Conservation (phyloP, 1,140 invertebrate genomes). For the Helicoverpa zea region DNA sequence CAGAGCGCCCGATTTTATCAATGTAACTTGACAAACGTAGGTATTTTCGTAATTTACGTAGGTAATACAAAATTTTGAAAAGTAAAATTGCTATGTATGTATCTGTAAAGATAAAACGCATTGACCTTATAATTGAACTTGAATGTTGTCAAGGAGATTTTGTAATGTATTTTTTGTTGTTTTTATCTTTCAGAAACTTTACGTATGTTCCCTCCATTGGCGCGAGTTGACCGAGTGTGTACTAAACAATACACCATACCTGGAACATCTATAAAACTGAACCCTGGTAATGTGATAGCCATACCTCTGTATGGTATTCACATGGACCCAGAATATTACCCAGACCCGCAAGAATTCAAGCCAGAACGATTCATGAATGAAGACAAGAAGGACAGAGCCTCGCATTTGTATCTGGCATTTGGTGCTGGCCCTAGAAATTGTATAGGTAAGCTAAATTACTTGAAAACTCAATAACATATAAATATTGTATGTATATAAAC, state of each 20-base stretch:
- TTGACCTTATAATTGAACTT: too few relatives aligned
- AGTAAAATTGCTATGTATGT: too few relatives aligned
- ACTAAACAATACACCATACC: conserved; percentile 85
- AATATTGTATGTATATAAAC: too few relatives aligned
- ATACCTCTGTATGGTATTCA: conserved; percentile 87
- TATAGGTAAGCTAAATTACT: conserved; percentile 87
- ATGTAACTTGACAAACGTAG: too few relatives aligned
- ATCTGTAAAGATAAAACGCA: too few relatives aligned
- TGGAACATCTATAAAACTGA: conserved; percentile 77
- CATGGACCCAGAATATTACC: conserved; percentile 87
- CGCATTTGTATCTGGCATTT: conserved; percentile 90
- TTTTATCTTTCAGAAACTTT: conserved; percentile 88
- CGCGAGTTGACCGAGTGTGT: conserved; percentile 83
- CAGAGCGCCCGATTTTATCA: too few relatives aligned
- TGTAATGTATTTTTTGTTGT: background rate
- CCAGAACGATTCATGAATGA: conserved; percentile 88
- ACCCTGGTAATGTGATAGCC: conserved; percentile 78
- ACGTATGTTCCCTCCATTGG: conserved; percentile 87
- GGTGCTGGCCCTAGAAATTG: conserved; percentile 91
- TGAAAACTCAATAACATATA: background rate
- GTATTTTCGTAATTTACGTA: too few relatives aligned
- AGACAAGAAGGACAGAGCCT: conserved; percentile 80
- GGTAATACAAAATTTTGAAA: too few relatives aligned
- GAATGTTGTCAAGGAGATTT: too few relatives aligned
- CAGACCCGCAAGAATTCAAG: conserved; percentile 87